These are phyloP conservation scores for Stratiomys singularior DNA, from an alignment of 2,888 invertebrate species.

Conservation along the genomic window DNA sequence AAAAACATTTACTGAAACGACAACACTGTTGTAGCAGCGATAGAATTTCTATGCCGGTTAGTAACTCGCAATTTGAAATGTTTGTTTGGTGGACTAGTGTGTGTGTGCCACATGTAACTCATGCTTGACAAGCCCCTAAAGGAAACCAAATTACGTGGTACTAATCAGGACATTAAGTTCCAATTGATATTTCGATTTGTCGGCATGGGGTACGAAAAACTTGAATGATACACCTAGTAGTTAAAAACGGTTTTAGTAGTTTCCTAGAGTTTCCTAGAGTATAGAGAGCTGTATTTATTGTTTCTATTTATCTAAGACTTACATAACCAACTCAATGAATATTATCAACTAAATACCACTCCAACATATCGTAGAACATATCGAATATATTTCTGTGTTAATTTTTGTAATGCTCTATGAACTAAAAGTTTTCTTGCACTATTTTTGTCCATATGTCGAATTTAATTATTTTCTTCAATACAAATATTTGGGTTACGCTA, in stretches of 20 bases:
- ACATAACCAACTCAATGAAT: background rate
- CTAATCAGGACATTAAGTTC: no score
- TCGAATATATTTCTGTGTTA: background rate
- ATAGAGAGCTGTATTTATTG: no score
- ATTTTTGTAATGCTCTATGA: no score
- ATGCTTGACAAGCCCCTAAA: no score
- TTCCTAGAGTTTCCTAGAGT: background rate
- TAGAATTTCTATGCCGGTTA: background rate
- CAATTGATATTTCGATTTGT: no score
- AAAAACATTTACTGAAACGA: slow-evolving; percentile 1
- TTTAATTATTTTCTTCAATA: no score
- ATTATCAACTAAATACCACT: slow-evolving; percentile 25
- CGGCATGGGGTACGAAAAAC: background rate
- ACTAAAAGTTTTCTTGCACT: no score
- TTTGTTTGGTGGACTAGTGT: background rate
- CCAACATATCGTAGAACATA: slow-evolving; percentile 46
- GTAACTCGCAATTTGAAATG: background rate
- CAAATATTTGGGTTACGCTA: no score
- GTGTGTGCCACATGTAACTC: background rate
- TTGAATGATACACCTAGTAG: background rate
- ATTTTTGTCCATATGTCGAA: no score
- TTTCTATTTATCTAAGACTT: background rate
- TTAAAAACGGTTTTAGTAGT: no score
- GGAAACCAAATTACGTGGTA: no score
- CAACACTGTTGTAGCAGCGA: background rate